phyloP scores from a whole-genome alignment of 1,140 invertebrate genomes.

The Pollicipes pollicipes region DNA sequence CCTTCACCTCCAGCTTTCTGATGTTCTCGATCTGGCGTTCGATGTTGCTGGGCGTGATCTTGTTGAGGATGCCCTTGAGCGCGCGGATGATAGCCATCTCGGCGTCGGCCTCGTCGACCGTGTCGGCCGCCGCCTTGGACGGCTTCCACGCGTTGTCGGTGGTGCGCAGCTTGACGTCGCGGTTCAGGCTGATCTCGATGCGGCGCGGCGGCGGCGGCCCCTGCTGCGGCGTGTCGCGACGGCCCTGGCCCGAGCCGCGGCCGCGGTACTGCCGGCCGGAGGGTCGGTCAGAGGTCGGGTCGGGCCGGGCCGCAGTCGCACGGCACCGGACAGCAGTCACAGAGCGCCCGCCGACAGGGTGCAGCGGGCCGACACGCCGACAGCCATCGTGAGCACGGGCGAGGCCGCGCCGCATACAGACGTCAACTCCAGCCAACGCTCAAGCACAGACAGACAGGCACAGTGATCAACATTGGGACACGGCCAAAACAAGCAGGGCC shows the following conservation, averaged over 20 bases:
- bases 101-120: conserved; percentile 43
- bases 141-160: conserved; percentile 83
- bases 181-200: background rate
- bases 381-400: no score
- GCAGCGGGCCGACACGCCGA: background rate
- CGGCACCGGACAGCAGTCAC: background rate
- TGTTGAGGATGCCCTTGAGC: conserved; percentile 79
- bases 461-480: no score
- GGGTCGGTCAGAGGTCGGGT: background rate
- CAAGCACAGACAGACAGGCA: no score
- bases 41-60: conserved; percentile 86
- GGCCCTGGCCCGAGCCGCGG: background rate
- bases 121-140: conserved; percentile 28
- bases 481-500: no score
- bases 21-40: conserved; percentile 59
- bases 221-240: background rate
- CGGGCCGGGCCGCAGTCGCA: background rate
- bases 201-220: background rate
- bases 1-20: conserved; percentile 56
- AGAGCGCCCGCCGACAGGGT: no score
- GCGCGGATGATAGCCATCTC: conserved; percentile 56
- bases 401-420: no score
- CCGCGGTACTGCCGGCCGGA: background rate
- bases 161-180: conserved; percentile 46
- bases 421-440: no score